Evolutionary conservation across 30 jellyfish, hydroid and myxozoan species (phyloP), one percentile per base, ranked within the genome.

Genomic region (Hydractinia echinata): DNA sequence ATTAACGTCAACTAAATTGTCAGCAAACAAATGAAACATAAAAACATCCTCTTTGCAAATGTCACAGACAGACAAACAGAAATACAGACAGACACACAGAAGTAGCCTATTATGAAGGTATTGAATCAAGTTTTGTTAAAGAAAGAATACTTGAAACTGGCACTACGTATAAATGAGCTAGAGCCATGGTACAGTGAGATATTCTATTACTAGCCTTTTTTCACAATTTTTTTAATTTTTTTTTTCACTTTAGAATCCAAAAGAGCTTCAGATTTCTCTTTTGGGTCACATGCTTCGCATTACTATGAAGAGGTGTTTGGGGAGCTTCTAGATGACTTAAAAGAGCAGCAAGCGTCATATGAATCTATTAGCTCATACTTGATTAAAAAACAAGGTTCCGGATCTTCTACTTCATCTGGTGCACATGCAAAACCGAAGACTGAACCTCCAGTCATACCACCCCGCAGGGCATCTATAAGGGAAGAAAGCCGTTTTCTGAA

Each of bases 261-360:
- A 51, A 64, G 74, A 64, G 19, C 74, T 13, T 44, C 19, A 4
- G 39, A 64, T 44, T 64, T n/a, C 6, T 64, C 74, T 20, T 4
- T 58, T 7, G 66, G 18, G 44, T 80, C 77, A 53, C 69, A 67
- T 14, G 72, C 86, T 48, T 52, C 76, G 19, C 70, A 84, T 79
- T 55, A 52, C 4, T 92, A 92, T 61, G 96, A 86, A 74, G 95
- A 92, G 68, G 78, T 86, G 11, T 92, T 92, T 76, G 96, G 87
- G 55, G 96, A 86, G 69, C 76, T 92, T 5, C 79, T 92, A 56
- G 95, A 87, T 30, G 95, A 82, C 53, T 89, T 92, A 10, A 81
- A 82, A 64, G 80, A 78, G 74, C 87, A 89, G 21, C 21, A 61
- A 49, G 50, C 64, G 6, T 61, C 66, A 61, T 61, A 74, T 55